Base-by-base conservation (phyloP, 2,888 invertebrate genomes). In the Herminia tarsipennalis region DNA sequence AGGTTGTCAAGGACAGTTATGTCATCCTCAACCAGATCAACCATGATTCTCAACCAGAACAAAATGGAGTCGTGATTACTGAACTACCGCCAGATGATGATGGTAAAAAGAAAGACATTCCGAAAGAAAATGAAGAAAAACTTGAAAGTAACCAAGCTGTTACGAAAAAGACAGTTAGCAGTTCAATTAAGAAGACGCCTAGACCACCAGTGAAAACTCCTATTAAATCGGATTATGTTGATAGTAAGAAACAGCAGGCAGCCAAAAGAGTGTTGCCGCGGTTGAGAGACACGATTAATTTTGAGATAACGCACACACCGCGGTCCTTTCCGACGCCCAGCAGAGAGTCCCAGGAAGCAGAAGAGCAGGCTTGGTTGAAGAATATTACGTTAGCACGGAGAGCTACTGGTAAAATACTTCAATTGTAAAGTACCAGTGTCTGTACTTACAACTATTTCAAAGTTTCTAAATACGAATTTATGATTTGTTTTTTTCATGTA, bases 301-400 rank as follows among this genome's bases (percentile, higher is more conserved):
- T 97, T 37, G 89, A 93, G 56, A 93, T 97, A 5, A 92, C 86
- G 18, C 96, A 97, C 72, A 96, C 97, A 0, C 93, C 94, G 5
- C 90, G 97, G 41, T 92, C 92, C 13, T 96, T 98, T 75, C 95
- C 96, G 0, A 97, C 97, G 1, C 97, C 97, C 0, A 94, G 94
- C 37, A 88, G 97, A 50, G 96, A 96, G 78, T 96, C 96, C 0
- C 89, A 91, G 34, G 89, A 92, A 9, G 83, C 90, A 0, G 94
- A 95, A 72, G 97, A 97, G 80, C 93, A 95, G 61, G 94, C 95
- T 86, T 97, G 96, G 96, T 78, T 97, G 51, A 92, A 92, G 56
- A 97, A 97, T 75, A 95, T 97, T 69, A 95, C 94, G 1, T 93
- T 94, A 70, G 95, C 96, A 5, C 89, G 95, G 66, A 88, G 94